Conservation (phyloP, 1,140 invertebrate species). For the Lepidurus packardi region DNA sequence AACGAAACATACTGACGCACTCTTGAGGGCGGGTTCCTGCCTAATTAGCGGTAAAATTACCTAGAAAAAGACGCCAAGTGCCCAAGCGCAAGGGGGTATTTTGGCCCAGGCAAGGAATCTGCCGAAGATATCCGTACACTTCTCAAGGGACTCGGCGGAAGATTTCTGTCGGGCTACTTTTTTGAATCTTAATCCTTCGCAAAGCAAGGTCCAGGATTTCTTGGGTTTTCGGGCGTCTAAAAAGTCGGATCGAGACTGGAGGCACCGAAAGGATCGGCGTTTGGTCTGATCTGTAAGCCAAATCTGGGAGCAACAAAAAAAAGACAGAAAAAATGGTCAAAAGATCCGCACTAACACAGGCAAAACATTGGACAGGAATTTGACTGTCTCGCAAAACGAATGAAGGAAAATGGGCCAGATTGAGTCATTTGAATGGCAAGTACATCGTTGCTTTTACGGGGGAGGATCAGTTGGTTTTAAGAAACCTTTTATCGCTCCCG, state of each 20-base stretch:
- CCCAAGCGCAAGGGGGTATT: background rate
- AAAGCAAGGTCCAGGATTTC: background rate
- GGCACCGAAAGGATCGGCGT: background rate
- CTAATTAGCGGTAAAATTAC: slow-evolving; percentile 22
- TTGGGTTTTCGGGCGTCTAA: background rate
- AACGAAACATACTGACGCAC: background rate
- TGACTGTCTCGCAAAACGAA: background rate
- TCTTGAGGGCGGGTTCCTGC: background rate
- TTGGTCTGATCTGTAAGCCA: background rate
- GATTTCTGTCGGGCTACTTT: background rate
- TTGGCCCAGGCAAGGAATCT: background rate
- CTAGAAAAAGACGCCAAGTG: slow-evolving; percentile 13
- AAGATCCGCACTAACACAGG: background rate
- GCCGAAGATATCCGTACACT: background rate
- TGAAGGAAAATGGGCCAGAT: background rate
- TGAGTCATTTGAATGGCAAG: background rate
- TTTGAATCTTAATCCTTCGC: background rate
- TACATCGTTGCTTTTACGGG: background rate
- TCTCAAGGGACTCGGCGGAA: background rate
- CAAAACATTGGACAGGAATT: background rate
- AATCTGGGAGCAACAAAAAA: background rate
- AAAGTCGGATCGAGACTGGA: background rate
- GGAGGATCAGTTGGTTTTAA: background rate
- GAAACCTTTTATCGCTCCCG: background rate
- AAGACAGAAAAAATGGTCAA: background rate